Base-by-base conservation (phyloP, 2,888 invertebrate species). In the Ernsta delagoae region DNA sequence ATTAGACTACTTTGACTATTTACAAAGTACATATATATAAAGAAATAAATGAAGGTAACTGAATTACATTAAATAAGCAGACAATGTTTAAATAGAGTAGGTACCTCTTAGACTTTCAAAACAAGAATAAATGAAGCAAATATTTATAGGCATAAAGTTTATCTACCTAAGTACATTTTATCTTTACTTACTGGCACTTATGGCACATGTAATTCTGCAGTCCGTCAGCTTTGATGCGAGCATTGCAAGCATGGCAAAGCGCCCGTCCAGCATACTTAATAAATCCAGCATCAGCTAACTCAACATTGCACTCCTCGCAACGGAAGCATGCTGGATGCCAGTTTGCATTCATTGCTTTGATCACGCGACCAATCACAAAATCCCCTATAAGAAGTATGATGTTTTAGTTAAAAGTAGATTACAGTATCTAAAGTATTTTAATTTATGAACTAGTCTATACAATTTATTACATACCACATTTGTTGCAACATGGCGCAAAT, bases 301-400 rank as follows among this genome's bases (percentile, higher is more conserved):
- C 98, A 71, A 96, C 95, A 76, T 95, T 95, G 88, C 99, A 99
- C 88, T 98, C 95, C 85, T 99, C 98, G 84, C 99, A 99, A 31
- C 97, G 96, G 94, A 99, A 99, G 88, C 99, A 99, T 71, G 96
- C 95, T 1, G 99, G 99, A 93, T 99, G 99, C 99, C 99, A 99
- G 88, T 98, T 99, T 43, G 98, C 96, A 83, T 99, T 98, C 98
- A 99, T 99, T 0, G 99, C 99, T 88, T 99, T 99, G 84, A 99
- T 99, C 59, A 99, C 99, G 70, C 99, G 96, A 0, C 99, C 99
- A 84, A 99, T 98, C 71, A 99, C 98, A 87, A 99, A 99, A 89
- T 99, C 98, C 34, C 96, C 97, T 97, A 83, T 56, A 5, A 5
- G 24, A 56, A 34, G n/a, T 4, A 53, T 24, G 53, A 24, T 24